These are phyloP conservation scores for Lasioglossum albipes DNA, from an alignment of 1,140 invertebrate species.

Conservation along the genomic window DNA sequence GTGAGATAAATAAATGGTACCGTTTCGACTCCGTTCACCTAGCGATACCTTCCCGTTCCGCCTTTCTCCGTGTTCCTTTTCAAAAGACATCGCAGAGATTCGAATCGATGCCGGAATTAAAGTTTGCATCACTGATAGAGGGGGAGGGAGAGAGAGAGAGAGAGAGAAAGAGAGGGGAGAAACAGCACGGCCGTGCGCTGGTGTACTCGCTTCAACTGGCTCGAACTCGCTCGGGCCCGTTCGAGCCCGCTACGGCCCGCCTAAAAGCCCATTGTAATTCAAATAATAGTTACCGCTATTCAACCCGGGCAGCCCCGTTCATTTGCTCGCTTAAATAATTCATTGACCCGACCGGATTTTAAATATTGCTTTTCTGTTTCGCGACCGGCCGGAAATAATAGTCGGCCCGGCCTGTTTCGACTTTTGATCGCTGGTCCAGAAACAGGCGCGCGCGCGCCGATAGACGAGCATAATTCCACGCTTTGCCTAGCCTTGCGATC, in stretches of 20 bases:
- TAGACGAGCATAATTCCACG: no score
- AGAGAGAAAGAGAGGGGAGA: no score
- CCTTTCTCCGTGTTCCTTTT: not conserved
- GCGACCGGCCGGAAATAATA: not conserved
- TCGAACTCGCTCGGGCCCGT: no score
- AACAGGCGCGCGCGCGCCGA: not conserved
- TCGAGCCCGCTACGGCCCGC: no score
- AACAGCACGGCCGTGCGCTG: no score
- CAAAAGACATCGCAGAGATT: slow-evolving; percentile 16
- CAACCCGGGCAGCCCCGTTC: not conserved
- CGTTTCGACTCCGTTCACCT: slow-evolving; percentile 11
- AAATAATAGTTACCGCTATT: slow-evolving; percentile 17
- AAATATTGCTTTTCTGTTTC: not conserved
- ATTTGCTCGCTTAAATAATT: slow-evolving; percentile 10
- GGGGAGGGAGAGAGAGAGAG: no score
- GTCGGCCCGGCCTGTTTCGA: not conserved
- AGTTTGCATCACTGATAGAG: not conserved
- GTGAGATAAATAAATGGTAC: slow-evolving; percentile 61
- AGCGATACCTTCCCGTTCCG: not conserved
- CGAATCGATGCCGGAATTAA: slow-evolving; percentile 24
- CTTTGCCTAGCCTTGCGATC: no score
- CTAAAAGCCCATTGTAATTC: slow-evolving; percentile 22
- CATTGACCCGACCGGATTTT: slow-evolving; percentile 9
- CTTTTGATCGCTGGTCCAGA: not conserved
- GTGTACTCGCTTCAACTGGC: no score